These are phyloP conservation scores for Drosophila ironensis DNA, from an alignment of 1,140 invertebrate genomes.

Conservation along the genomic window DNA sequence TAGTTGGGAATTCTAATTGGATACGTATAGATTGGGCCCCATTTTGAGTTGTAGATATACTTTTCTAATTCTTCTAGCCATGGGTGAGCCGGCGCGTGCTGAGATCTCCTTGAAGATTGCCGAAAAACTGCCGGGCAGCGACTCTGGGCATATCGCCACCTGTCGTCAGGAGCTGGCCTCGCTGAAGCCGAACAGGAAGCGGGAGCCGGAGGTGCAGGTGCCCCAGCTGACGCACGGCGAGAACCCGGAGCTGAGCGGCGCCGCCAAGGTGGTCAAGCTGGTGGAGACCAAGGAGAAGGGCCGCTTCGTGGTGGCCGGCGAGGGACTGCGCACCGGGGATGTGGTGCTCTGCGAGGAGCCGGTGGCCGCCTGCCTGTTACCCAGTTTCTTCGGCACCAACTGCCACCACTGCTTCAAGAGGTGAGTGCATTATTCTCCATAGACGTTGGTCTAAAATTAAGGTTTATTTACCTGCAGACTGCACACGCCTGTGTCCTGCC, in stretches of 20 bases:
- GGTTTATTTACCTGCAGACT: conserved; percentile 81
- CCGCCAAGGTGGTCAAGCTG: conserved; percentile 82
- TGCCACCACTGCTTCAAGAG: conserved; percentile 92
- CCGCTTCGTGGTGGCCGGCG: conserved; percentile 84
- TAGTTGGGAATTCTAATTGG: too few species aligned
- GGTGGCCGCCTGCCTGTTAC: conserved; percentile 88
- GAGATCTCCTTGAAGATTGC: conserved; percentile 85
- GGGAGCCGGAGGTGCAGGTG: not conserved
- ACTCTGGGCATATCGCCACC: conserved; percentile 62
- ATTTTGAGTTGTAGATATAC: too few species aligned
- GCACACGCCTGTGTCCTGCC: conserved; percentile 87
- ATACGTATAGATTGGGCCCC: too few species aligned
- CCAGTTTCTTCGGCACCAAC: conserved; percentile 88
- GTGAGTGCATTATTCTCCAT: conserved; percentile 66
- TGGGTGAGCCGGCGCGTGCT: conserved; percentile 83
- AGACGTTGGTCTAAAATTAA: not conserved
- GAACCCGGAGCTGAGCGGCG: conserved; percentile 73
- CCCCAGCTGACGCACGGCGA: conserved; percentile 60
- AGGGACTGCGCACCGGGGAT: conserved; percentile 85
- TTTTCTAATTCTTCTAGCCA: conserved; percentile 43
- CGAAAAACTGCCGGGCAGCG: conserved; percentile 82
- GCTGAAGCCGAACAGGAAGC: conserved; percentile 18
- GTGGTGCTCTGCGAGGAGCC: conserved; percentile 88
- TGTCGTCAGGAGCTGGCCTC: conserved; percentile 57
- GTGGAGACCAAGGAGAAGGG: conserved; percentile 83